Percentiles rank a stretch among this genome's conserved stretches.
phyloP scores from a whole-genome alignment of 2,888 invertebrate species.

The Eurois occulta region DNA sequence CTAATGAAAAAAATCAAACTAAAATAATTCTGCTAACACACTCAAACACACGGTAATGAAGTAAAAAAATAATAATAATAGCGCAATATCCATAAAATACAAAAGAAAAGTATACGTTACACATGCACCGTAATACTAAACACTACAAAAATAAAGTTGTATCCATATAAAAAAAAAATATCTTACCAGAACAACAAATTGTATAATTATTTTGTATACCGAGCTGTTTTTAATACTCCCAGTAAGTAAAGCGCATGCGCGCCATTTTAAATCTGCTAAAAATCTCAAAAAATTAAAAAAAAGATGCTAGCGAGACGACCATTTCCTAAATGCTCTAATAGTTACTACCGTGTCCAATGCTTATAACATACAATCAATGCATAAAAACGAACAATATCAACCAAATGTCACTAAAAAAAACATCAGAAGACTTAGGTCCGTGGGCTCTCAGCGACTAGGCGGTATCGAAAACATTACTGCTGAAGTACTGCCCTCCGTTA shows the following conservation, averaged over 20 bases:
- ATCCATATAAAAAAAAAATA: conserved; percentile 86
- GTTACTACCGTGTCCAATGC: conserved; percentile 88
- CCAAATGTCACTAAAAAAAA: conserved; percentile 86
- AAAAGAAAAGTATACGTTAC: conserved; percentile 79
- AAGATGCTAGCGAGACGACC: conserved; percentile 88
- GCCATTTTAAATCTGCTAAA: conserved; percentile 76
- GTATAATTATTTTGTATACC: conserved; percentile 87
- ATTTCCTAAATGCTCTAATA: conserved; percentile 87
- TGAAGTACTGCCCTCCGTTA: conserved; percentile 68
- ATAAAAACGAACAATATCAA: conserved; percentile 89
- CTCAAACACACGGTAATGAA: conserved; percentile 89
- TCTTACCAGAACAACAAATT: conserved; percentile 90
- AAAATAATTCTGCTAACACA: conserved; percentile 90
- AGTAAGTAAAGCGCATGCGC: conserved; percentile 80
- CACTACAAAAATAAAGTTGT: conserved; percentile 88
- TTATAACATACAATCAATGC: conserved; percentile 83
- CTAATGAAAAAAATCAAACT: conserved; percentile 87
- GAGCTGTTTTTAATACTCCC: conserved; percentile 87
- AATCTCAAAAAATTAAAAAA: conserved; percentile 85
- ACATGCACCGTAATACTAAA: conserved; percentile 90
- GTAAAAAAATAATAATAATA: conserved; percentile 86
- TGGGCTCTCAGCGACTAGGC: conserved; percentile 90
- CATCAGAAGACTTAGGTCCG: conserved; percentile 83
- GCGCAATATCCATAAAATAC: conserved; percentile 86
- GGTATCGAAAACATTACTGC: conserved; percentile 79